Conservation (phyloP, 1,140 invertebrate species). For the Ctenoplectra terminalis region DNA sequence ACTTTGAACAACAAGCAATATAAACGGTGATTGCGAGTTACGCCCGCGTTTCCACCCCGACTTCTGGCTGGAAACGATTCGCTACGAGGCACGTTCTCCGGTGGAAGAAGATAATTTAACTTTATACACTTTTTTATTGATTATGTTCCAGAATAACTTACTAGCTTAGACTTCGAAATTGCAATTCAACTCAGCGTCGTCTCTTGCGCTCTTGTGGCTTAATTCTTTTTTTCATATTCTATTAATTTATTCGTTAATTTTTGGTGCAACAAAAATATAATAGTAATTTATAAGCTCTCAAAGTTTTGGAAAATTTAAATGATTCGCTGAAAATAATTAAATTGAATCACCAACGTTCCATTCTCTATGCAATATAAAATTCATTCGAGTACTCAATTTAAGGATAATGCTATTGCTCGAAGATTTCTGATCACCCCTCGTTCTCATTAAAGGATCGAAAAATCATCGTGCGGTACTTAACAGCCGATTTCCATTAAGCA, state of each 20-base stretch:
- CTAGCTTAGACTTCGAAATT: too few species aligned
- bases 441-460: constrained; percentile 19
- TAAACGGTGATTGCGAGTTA: constrained; percentile 34
- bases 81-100: background rate
- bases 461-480: background rate
- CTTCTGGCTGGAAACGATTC: background rate
- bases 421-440: background rate
- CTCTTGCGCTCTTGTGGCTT: too few species aligned
- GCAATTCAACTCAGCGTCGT: too few species aligned
- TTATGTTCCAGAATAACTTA: background rate
- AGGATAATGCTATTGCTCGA: background rate
- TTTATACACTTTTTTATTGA: background rate
- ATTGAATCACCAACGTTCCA: background rate
- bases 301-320: too few species aligned
- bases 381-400: background rate
- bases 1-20: constrained; percentile 24
- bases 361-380: background rate
- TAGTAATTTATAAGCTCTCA: too few species aligned
- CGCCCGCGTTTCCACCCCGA: background rate
- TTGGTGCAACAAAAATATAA: too few species aligned
- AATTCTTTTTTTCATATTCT: too few species aligned
- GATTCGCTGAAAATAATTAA: background rate
- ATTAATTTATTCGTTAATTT: too few species aligned
- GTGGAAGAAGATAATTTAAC: background rate
- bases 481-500: constrained; percentile 6